Evolutionary conservation across 2,888 invertebrate species (phyloP).

Genomic region (Augochlorella aurata): DNA sequence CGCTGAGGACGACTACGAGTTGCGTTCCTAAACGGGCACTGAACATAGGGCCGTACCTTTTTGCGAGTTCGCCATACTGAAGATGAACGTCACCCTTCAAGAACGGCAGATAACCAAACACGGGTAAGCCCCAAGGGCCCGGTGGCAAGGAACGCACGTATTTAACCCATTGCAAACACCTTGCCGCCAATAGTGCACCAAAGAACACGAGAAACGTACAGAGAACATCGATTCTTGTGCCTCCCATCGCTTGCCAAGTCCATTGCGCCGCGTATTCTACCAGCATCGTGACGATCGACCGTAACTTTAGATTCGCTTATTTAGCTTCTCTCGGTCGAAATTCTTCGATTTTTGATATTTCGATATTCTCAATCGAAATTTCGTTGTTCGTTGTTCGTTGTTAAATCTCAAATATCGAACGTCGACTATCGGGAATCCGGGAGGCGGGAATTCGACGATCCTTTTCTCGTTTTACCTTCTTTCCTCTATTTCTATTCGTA

Average conservation of each 20-base stretch:
- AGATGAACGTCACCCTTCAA: constrained; percentile 89
- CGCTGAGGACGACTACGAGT: constrained; percentile 92
- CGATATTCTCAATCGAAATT: not conserved
- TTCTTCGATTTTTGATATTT: not conserved
- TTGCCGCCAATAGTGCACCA: constrained; percentile 81
- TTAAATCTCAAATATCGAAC: too few species aligned
- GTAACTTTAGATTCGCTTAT: not conserved
- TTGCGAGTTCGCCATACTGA: constrained; percentile 89
- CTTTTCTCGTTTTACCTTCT: not conserved
- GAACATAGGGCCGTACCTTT: constrained; percentile 91
- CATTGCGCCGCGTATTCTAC: constrained; percentile 73
- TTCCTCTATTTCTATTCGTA: not conserved
- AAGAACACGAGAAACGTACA: constrained; percentile 82
- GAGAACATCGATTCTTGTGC: constrained; percentile 67
- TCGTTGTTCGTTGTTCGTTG: too few species aligned
- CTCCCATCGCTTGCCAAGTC: constrained; percentile 70
- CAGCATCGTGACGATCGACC: constrained; percentile 69
- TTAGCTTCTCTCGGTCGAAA: not conserved
- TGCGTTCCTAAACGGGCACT: constrained; percentile 92
- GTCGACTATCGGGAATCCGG: not conserved
- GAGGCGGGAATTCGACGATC: not conserved
- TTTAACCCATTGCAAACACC: constrained; percentile 78
- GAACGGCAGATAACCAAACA: constrained; percentile 92
- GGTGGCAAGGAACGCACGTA: constrained; percentile 87
- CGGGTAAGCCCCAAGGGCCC: constrained; percentile 93